Evolutionary conservation across 2,113 vertebrate species (phyloP).

Genomic region (Tupaia tana): DNA sequence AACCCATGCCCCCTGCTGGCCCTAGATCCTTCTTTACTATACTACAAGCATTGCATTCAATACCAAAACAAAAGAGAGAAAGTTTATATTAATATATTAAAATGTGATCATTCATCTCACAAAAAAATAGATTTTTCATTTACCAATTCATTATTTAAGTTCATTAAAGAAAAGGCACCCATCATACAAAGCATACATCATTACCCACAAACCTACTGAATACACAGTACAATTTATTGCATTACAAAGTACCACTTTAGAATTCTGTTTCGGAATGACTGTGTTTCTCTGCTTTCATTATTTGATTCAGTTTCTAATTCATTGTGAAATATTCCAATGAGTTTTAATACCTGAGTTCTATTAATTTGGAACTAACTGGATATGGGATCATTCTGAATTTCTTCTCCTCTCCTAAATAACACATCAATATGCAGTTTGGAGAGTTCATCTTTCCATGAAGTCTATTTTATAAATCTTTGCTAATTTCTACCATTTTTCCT

Average conservation of each 20-base stretch:
- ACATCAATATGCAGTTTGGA: not conserved
- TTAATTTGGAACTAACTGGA: not conserved
- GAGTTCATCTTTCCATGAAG: not conserved
- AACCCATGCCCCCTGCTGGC: too few species aligned
- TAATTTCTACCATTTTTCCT: not conserved
- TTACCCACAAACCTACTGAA: not conserved
- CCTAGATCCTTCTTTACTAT: too few species aligned
- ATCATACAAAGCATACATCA: not conserved
- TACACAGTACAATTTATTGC: not conserved
- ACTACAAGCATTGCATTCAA: not conserved
- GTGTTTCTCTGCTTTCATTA: not conserved
- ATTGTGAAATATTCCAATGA: slow-evolving; percentile 28
- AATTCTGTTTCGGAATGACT: not conserved
- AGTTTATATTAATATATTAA: not conserved
- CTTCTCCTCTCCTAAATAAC: not conserved
- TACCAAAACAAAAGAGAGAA: not conserved
- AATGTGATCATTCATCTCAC: slow-evolving; percentile 16
- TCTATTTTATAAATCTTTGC: not conserved
- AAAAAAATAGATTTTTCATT: not conserved
- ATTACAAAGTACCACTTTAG: not conserved
- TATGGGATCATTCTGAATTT: not conserved
- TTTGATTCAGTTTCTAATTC: slow-evolving; percentile 42
- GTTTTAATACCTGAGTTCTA: not conserved
- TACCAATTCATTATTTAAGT: not conserved
- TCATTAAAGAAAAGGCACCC: not conserved